These are phyloP conservation scores for Dromius quadrimaculatus DNA, from an alignment of 2,888 invertebrate species.

Conservation along the genomic window DNA sequence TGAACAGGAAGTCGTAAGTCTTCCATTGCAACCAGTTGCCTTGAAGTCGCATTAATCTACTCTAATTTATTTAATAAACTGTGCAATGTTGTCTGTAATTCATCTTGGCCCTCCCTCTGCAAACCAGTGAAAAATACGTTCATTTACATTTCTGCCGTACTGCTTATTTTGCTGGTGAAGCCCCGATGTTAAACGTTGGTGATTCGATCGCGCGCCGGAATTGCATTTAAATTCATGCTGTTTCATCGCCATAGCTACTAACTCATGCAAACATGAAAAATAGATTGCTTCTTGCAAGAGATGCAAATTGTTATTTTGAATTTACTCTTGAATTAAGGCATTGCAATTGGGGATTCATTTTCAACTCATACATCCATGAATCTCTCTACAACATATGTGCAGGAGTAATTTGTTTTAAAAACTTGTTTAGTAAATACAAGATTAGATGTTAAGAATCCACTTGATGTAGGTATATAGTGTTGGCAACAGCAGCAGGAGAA, in stretches of 20 bases:
- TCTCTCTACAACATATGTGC: too few relatives aligned
- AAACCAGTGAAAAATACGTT: conserved; percentile 47
- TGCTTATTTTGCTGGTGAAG: conserved; percentile 2
- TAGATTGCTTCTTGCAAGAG: too few relatives aligned
- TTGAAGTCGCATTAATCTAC: conserved; percentile 47
- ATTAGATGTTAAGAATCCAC: too few relatives aligned
- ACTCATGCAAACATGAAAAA: conserved; percentile 14
- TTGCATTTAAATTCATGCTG: conserved; percentile 12
- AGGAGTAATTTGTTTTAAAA: too few relatives aligned
- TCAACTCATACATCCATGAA: too few relatives aligned
- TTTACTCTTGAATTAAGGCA: not conserved
- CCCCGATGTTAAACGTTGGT: too few relatives aligned
- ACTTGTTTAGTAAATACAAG: too few relatives aligned
- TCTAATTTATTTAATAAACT: conserved; percentile 51
- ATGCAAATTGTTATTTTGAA: not conserved
- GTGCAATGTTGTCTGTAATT: conserved; percentile 46
- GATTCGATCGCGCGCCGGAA: not conserved
- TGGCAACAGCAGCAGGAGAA: too few relatives aligned
- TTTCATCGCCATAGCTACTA: conserved; percentile 5
- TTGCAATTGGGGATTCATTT: not conserved
- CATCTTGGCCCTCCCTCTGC: conserved; percentile 28
- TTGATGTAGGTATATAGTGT: too few relatives aligned
- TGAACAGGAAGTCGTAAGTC: conserved; percentile 35
- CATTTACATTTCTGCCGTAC: conserved; percentile 42
- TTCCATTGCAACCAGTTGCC: conserved; percentile 44